These are phyloP conservation scores for Acinonyx jubatus DNA, from an alignment of 2,113 vertebrate species.

Conservation along the genomic window DNA sequence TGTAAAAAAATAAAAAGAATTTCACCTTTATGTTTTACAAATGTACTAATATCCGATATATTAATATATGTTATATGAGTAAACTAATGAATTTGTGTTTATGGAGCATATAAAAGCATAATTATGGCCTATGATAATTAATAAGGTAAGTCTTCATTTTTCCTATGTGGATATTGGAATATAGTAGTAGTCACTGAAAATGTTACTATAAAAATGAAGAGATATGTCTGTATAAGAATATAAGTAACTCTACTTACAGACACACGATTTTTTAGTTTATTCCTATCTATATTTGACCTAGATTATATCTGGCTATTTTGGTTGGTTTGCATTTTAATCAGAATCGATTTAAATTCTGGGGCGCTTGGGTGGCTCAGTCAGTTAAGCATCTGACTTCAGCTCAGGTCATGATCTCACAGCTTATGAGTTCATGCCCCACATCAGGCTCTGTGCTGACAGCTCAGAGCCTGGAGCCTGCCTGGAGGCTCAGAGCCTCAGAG, in stretches of 20 bases:
- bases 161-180: background rate
- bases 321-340: background rate
- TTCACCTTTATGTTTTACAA: background rate
- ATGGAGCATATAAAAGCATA: background rate
- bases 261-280: background rate
- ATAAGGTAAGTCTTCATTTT: background rate
- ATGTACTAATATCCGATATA: background rate
- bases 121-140: background rate
- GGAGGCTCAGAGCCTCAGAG: no score
- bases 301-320: background rate
- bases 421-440: no score
- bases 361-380: no score
- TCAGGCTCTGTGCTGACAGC: no score
- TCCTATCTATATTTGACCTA: background rate
- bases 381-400: no score
- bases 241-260: background rate
- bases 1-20: background rate
- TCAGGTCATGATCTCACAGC: no score
- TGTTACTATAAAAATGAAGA: background rate
- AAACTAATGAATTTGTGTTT: constrained; percentile 39
- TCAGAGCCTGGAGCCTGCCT: no score
- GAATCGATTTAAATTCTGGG: background rate
- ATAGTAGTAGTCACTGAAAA: background rate
- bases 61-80: background rate
- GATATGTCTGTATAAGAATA: background rate